Evolutionary conservation across 2,113 vertebrate species (phyloP), one percentile per base, ranked within the genome.

Genomic region (Taxidea taxus): DNA sequence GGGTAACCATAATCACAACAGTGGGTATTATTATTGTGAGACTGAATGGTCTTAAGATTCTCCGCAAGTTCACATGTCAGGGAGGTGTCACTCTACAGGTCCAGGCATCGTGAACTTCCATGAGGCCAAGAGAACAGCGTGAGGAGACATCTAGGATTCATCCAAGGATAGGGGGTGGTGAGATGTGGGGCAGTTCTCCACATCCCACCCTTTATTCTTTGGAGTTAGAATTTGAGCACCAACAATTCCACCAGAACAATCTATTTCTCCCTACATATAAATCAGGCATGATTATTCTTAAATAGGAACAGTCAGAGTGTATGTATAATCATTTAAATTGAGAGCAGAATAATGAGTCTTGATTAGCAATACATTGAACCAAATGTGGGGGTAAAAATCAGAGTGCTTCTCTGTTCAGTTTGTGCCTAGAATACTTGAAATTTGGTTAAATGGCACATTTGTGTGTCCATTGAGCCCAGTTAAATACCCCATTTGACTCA

Each of bases 281-380:
- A 90, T 94, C 62, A 81, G 72, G 31, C 72, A 7, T 25, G 87
- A 81, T 94, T 37, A 86, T 54, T 54, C 60, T 81, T 25, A 62
- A 77, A 29, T 16, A 9, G 64, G 47, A n/a, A 39, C 21, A 18
- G 37, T 37, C 51, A 9, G 16, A 25, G 10, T 21, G 64, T 54
- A 47, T 10, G 34, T 44, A 54, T 66, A 42, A 77, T 92, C 66
- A 75, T 20, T 82, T 54, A 74, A 66, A 87, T 42, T 29, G 75
- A 77, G 75, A 56, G 15, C 49, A 8, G 39, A 83, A 83, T 94
- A 88, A 88, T 83, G 75, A 34, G 3, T 56, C 82, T 77, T 91
- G 95, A 96, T 94, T 94, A 87, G 16, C 37, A 39, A 94, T 66
- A 49, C 56, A 13, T 5, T 75, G 83, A 74, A 11, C 7, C 10